These are phyloP conservation scores for Pygocentrus nattereri DNA, from an alignment of 2,797 vertebrate genomes.

Conservation along the genomic window DNA sequence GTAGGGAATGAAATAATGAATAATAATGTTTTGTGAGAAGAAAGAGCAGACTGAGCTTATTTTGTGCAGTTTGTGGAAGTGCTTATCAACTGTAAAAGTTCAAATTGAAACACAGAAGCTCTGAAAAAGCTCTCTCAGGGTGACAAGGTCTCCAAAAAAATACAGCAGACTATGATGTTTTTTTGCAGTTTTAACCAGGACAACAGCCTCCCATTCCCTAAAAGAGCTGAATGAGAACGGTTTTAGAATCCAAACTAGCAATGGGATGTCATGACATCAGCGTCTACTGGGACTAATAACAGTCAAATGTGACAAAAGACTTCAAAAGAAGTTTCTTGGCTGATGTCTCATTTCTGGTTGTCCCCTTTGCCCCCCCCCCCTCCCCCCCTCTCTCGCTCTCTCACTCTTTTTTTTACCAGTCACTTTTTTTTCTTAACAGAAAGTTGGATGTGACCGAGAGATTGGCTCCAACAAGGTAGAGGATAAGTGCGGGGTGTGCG, in stretches of 20 bases:
- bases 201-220: background rate
- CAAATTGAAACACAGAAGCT: background rate
- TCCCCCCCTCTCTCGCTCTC: background rate
- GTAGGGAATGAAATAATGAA: conserved; percentile 8
- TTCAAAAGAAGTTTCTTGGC: background rate
- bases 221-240: background rate
- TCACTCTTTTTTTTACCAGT: background rate
- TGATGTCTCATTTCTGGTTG: background rate
- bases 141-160: conserved; percentile 15
- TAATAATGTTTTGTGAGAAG: background rate
- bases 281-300: background rate
- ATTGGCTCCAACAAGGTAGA: conserved; percentile 93
- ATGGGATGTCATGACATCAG: background rate
- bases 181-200: background rate
- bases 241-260: background rate
- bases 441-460: conserved; percentile 96
- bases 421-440: conserved; percentile 74
- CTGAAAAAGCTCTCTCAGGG: conserved; percentile 7
- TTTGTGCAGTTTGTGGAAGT: conserved; percentile 17
- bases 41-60: conserved; percentile 23
- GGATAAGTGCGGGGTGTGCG: conserved; percentile 96
- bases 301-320: background rate
- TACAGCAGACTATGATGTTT: background rate
- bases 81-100: conserved; percentile 27
- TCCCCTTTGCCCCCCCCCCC: background rate